phyloP scores from a whole-genome alignment of 2,888 invertebrate species.

The Drosophila infuscata region DNA sequence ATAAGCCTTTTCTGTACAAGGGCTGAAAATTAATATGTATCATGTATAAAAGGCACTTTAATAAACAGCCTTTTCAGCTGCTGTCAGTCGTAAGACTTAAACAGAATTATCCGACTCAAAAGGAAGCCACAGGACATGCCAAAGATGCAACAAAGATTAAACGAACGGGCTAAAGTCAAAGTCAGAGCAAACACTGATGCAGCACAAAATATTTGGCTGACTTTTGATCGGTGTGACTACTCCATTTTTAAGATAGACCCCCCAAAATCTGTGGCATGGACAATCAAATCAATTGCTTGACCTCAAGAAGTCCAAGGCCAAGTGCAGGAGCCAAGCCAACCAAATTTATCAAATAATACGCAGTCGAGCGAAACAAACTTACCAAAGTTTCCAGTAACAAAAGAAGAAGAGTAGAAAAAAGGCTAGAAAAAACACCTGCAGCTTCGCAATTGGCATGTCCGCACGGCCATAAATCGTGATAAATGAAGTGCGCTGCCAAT shows the following conservation, averaged over 20 bases:
- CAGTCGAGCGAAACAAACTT: slow-evolving; percentile 21
- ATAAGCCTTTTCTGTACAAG: neutral
- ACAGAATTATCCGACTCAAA: slow-evolving; percentile 33
- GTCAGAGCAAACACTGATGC: slow-evolving; percentile 34
- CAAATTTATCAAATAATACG: slow-evolving; percentile 39
- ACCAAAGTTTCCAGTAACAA: slow-evolving; percentile 2
- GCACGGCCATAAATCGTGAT: slow-evolving; percentile 74
- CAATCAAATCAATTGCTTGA: slow-evolving; percentile 39
- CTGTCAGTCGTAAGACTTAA: slow-evolving; percentile 51
- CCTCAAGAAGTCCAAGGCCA: slow-evolving; percentile 43
- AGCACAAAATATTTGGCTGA: slow-evolving; percentile 14
- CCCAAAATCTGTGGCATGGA: slow-evolving; percentile 38
- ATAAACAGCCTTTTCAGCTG: slow-evolving; percentile 32
- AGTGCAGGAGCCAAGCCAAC: slow-evolving; percentile 14
- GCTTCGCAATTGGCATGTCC: slow-evolving; percentile 59
- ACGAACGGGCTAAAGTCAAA: slow-evolving; percentile 24
- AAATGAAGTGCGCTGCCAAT: slow-evolving; percentile 72
- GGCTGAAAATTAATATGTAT: neutral
- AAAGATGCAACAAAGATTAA: slow-evolving; percentile 44
- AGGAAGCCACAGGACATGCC: slow-evolving; percentile 23
- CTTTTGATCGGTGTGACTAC: slow-evolving; percentile 40
- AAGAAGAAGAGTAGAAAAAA: neutral
- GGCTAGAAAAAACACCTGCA: slow-evolving; percentile 56
- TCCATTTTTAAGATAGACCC: slow-evolving; percentile 18
- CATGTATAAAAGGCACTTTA: slow-evolving; percentile 13